These are phyloP conservation scores for Danio choprae DNA, from an alignment of 2,797 vertebrate genomes.

Conservation along the genomic window DNA sequence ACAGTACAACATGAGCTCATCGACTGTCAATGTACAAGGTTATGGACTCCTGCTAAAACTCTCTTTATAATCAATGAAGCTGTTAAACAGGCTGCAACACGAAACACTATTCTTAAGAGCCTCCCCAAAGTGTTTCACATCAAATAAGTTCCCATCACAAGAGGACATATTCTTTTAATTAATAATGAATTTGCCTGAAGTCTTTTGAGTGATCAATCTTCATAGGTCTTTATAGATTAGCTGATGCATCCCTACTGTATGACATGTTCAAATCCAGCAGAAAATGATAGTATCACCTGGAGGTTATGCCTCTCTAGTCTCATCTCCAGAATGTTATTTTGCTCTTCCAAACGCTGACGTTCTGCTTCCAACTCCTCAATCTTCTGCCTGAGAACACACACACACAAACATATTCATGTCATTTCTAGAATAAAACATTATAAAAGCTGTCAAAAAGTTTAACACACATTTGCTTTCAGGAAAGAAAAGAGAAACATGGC, in stretches of 20 bases:
- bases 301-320: slow-evolving; percentile 88
- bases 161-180: neutral
- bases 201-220: neutral
- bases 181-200: neutral
- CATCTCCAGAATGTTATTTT: slow-evolving; percentile 86
- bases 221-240: neutral
- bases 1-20: neutral
- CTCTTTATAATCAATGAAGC: neutral
- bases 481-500: neutral
- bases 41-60: neutral
- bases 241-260: neutral
- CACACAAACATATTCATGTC: neutral
- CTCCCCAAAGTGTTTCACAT: neutral
- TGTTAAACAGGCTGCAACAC: neutral
- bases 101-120: neutral
- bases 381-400: slow-evolving; percentile 81
- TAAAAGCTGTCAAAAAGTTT: neutral
- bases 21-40: neutral
- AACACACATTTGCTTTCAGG: neutral
- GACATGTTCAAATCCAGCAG: neutral
- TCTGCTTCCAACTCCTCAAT: slow-evolving; percentile 92
- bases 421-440: neutral
- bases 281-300: slow-evolving; percentile 79
- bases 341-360: slow-evolving; percentile 85
- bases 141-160: neutral